A percentile compares a stretch with the other conserved stretches of the same genome.
Evolutionary conservation across 2,888 invertebrate genomes (phyloP).

Genomic region (Chirona hameri): DNA sequence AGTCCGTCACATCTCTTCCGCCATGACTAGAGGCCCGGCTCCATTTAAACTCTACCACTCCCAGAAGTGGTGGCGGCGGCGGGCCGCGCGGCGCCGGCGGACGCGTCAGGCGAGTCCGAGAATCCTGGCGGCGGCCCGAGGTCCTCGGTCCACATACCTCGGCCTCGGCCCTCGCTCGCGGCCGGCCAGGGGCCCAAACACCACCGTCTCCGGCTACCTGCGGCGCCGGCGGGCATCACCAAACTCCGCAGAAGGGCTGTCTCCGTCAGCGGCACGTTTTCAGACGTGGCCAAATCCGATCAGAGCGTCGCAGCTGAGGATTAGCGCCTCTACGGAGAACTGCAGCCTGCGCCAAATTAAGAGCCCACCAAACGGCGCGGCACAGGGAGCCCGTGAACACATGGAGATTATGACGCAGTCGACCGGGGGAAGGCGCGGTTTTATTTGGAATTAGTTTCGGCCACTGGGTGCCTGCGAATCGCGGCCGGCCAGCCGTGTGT

Average conservation of each 20-base stretch:
- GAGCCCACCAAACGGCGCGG: background rate
- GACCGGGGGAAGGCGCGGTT: background rate
- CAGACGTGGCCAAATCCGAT: background rate
- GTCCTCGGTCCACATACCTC: background rate
- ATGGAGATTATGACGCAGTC: slow-evolving; percentile 1
- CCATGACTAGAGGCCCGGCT: background rate
- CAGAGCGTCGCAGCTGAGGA: too few relatives aligned
- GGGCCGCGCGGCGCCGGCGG: too few relatives aligned
- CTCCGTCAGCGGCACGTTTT: background rate
- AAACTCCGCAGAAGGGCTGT: background rate
- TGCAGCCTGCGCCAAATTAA: background rate
- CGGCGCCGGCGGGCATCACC: background rate
- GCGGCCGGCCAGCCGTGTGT: too few relatives aligned
- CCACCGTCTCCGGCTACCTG: background rate
- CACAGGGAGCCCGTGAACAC: background rate
- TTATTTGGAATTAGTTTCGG: slow-evolving; percentile 9
- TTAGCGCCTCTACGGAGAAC: too few relatives aligned
- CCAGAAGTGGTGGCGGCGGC: background rate
- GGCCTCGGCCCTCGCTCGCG: background rate
- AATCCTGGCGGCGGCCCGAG: background rate
- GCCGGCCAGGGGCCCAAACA: background rate
- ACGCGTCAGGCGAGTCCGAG: background rate
- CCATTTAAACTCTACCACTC: background rate
- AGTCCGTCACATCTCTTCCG: too few relatives aligned
- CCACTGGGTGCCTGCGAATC: too few relatives aligned